Base-by-base conservation (phyloP, 2,113 vertebrate genomes). In the Gallinago jamesoni region DNA sequence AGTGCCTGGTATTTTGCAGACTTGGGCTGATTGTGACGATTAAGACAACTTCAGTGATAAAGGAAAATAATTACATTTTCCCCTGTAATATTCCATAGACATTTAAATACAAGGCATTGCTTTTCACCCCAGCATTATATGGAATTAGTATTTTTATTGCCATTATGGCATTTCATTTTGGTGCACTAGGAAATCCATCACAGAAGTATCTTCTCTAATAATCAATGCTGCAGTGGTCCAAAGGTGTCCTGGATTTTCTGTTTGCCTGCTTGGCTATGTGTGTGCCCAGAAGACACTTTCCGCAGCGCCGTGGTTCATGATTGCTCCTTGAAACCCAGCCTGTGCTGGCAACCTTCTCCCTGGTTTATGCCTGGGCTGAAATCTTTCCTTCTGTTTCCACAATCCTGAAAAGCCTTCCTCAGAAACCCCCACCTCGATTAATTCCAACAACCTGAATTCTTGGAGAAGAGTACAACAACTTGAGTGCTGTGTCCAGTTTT, bases 1-100 rank as follows among this genome's bases (percentile, higher is more conserved):
- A 93, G 45, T 88, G 37, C 41, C n/a, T 90, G 48, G 5, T 63
- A 23, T 92, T 91, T 94, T 88, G 68, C 75, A 84, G 79, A 52
- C 39, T 56, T 81, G 25, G 18, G n/a, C 55, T 35, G 64, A 80
- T 77, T 33, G 17, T 70, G n/a, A 74, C 0, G 25, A 92, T 80
- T 63, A 89, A 78, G 66, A 47, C 1, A 2, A 64, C 52, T 78
- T 78, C 19, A 82, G 50, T 59, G 48, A 64, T 91, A 68, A 79
- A 93, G 52, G 7, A 92, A 90, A 95, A 84, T 24, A 83, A 62
- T 86, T 57, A 39, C 14, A 41, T 75, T 76, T 41, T 77, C 84
- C 57, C 27, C 27, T 45, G 27, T 92, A 57, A 52, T 27, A 23
- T 81, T 77, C 27, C 6, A 2, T 43, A 67, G 37, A 70, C 5